Evolutionary conservation across 2,888 invertebrate genomes (phyloP).

Genomic region (Tipula vernalis): DNA sequence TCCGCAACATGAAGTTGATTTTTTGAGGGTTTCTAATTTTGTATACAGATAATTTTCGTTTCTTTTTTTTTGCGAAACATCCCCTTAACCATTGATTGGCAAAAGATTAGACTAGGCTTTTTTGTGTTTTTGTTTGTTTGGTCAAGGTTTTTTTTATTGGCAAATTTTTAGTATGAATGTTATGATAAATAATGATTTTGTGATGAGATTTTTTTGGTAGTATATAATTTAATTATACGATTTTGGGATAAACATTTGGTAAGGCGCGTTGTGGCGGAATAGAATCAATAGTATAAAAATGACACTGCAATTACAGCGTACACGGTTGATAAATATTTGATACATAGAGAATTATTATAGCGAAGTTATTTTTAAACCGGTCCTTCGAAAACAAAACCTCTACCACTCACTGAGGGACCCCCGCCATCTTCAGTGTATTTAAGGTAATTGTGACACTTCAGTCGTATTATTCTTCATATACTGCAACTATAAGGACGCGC

Average conservation of each 20-base stretch:
- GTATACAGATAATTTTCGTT: background rate
- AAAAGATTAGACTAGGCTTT: background rate
- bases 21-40: background rate
- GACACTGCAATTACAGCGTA: too few relatives aligned
- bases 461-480: too few relatives aligned
- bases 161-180: background rate
- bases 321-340: too few relatives aligned
- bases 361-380: too few relatives aligned
- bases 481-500: too few relatives aligned
- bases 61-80: background rate
- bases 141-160: background rate
- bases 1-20: conserved; percentile 4
- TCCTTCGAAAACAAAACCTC: too few relatives aligned
- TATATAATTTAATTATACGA: background rate
- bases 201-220: background rate
- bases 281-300: too few relatives aligned
- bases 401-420: too few relatives aligned
- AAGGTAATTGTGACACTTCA: too few relatives aligned
- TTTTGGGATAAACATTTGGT: background rate
- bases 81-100: background rate
- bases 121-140: background rate
- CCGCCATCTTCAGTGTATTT: too few relatives aligned
- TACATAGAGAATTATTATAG: too few relatives aligned
- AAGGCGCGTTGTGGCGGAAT: background rate
- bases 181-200: background rate